Conservation (phyloP, 2,113 vertebrate genomes). For the Melanerpes formicivorus region DNA sequence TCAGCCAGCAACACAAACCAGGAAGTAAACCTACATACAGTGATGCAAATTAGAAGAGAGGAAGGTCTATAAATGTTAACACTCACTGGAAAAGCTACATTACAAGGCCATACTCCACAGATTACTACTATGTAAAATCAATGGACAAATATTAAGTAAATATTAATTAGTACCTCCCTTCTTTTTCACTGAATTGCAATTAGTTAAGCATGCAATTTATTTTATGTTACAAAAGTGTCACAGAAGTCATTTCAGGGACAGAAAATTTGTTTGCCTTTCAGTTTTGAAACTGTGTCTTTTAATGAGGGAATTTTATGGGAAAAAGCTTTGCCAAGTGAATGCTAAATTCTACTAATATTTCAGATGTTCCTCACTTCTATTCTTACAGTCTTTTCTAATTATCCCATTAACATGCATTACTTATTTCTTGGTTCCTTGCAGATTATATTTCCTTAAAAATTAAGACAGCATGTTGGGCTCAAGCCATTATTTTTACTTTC, state of each 20-base stretch:
- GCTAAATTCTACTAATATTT: neutral
- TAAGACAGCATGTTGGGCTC: neutral
- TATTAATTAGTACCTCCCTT: neutral
- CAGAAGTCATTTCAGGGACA: neutral
- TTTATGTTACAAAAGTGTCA: neutral
- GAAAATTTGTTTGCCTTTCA: neutral
- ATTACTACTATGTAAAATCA: neutral
- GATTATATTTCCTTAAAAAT: slow-evolving; percentile 11
- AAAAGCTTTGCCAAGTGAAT: neutral
- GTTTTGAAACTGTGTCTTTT: neutral
- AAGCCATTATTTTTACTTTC: neutral
- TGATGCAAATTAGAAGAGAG: neutral
- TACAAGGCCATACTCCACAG: neutral
- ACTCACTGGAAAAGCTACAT: neutral
- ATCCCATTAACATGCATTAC: neutral
- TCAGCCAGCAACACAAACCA: neutral
- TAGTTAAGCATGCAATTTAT: neutral
- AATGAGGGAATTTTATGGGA: neutral
- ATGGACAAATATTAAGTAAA: neutral
- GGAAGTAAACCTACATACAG: neutral
- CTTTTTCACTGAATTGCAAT: neutral
- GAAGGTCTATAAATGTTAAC: neutral
- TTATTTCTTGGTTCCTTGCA: neutral
- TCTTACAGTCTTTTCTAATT: slow-evolving; percentile 19
- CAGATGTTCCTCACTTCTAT: neutral